Base-by-base conservation (phyloP, 2,113 vertebrate species). In the Semnornis frantzii region DNA sequence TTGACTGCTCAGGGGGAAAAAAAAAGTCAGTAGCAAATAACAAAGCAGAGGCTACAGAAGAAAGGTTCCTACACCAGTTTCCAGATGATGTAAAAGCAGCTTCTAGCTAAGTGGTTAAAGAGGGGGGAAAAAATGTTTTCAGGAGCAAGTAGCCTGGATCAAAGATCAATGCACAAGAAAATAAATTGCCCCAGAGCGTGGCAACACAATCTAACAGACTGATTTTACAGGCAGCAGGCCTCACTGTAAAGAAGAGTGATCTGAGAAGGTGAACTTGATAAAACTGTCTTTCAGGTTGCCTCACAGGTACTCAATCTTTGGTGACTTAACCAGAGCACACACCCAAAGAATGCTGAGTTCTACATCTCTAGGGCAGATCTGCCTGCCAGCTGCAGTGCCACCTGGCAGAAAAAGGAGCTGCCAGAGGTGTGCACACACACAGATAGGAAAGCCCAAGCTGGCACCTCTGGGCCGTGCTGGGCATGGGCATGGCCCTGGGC, bases 221-320 rank as follows among this genome's bases (percentile, higher is more conserved):
- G 77, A 83, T 85, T 92, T 89, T 85, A 69, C 46, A 92, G 52
- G 75, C 87, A 82, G 64, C 64, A 80, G 89, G 62, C 52, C 89
- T 39, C 25, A 64, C 74, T 80, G 57, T n/a, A 85, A 87, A 87
- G 46, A 92, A 72, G 59, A 82, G 71, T 44, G 11, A 92, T 74
- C 73, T 63, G 30, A 89, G 70, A 84, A 87, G 75, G 91, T 82
- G 64, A 90, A 91, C 82, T 93, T 77, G 87, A 93, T 93, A 82
- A 92, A 79, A 66, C 31, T 52, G 33, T 60, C 64, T 59, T 85
- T 82, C 71, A 74, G 75, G 81, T 82, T 91, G 37, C 89, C 80
- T 94, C 87, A 86, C 48, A 58, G 80, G n/a, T 15, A 48, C 28
- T 81, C 65, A 62, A 4, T 83, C 89, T 92, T 92, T 21, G 33